Base-by-base conservation (phyloP, 2,113 vertebrate species). In the Physeter macrocephalus region DNA sequence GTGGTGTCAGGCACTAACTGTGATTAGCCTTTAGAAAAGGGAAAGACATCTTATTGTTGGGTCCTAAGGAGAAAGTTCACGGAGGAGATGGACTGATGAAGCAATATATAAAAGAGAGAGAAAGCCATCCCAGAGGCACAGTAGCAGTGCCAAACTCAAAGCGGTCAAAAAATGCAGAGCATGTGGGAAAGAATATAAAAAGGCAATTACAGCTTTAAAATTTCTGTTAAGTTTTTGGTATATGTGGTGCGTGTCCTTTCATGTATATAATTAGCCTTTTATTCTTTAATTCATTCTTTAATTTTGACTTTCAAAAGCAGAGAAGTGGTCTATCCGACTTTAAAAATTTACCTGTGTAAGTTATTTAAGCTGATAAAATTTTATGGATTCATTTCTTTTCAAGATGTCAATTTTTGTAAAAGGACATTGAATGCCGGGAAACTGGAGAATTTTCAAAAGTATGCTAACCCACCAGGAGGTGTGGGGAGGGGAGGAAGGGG, bases 1-100 rank as follows among this genome's bases (percentile, higher is more conserved):
- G 52, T 31, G 18, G 46, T 77, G 21, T 84, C 23, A 88, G 15
- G 36, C 27, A 81, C 10, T 66, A 74, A 49, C 27, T 85, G n/a
- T 3, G 23, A 93, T 67, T 94, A 88, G 78, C 77, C 54, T 94
- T 94, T 88, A 88, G 84, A 78, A 96, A 94, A 81, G 27, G 12
- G 34, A 94, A 77, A 87, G 25, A 39, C 14, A 57, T 86, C 14
- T 82, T 89, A 66, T n/a, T n/a, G 5, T 29, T 61, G 25, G 49
- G 13, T 71, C 64, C 43, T 85, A 2, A 66, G 39, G 39, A 75
- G 21, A 64, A 84, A 64, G 17, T 66, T 94, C 31, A 39, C 31
- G 31, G n/a, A 90, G 34, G 27, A 83, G 4, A 21, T 29, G 31
- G 15, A n/a, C 36, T 27, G 15, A 31, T 78, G 34, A 67, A 80